Percentiles rank a stretch among this genome's conserved stretches.
Conservation (phyloP, 2,113 vertebrate species). For the Forbesichthys papilliferus region DNA sequence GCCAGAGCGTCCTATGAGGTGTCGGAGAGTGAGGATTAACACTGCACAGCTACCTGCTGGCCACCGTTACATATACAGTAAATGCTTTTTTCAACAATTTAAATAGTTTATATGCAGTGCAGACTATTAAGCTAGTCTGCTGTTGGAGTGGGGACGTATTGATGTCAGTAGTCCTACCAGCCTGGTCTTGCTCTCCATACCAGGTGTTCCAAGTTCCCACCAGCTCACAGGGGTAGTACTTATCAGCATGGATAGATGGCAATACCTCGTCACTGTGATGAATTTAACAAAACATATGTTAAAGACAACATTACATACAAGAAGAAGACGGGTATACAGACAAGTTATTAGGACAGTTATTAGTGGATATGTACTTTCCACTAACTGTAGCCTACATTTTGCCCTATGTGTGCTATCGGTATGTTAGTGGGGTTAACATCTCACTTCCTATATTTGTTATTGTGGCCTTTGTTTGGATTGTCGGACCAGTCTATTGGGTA, state of each 20-base stretch:
- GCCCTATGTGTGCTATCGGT: too few species aligned
- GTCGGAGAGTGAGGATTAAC: too few species aligned
- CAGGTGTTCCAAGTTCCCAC: slow-evolving; percentile 99
- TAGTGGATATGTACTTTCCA: neutral
- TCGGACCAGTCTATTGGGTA: too few species aligned
- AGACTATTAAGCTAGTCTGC: neutral
- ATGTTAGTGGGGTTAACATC: too few species aligned
- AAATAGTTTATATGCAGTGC: too few species aligned
- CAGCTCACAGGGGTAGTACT: slow-evolving; percentile 94
- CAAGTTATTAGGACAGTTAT: neutral
- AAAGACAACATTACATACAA: too few species aligned
- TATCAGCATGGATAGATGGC: slow-evolving; percentile 91
- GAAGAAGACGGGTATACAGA: neutral
- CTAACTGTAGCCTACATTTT: neutral
- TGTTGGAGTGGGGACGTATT: slow-evolving; percentile 1
- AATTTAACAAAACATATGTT: slow-evolving; percentile 16
- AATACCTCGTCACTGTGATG: slow-evolving; percentile 88
- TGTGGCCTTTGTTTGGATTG: too few species aligned
- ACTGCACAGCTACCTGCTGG: too few species aligned
- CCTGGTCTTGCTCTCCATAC: slow-evolving; percentile 99
- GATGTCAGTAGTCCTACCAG: slow-evolving; percentile 81
- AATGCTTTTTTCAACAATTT: too few species aligned
- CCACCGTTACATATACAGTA: too few species aligned
- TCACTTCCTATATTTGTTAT: too few species aligned
- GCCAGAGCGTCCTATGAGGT: too few species aligned